These are phyloP conservation scores for Hyperopisus bebe DNA, from an alignment of 2,113 vertebrate species.

Conservation along the genomic window DNA sequence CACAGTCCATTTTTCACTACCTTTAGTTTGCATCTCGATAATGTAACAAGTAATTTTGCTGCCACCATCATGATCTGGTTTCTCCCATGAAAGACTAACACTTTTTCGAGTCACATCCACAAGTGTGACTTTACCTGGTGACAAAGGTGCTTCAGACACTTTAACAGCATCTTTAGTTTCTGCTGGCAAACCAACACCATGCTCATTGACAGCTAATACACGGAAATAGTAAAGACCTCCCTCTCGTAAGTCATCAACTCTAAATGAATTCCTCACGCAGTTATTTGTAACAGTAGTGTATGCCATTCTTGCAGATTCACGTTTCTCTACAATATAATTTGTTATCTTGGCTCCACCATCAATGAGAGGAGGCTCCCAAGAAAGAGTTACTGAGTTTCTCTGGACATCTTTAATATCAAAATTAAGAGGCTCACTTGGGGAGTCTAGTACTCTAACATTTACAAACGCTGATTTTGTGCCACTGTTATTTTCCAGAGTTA, in stretches of 20 bases:
- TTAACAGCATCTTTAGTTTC: slow-evolving; percentile 79
- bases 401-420: slow-evolving; percentile 84
- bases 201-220: slow-evolving; percentile 90
- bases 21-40: slow-evolving; percentile 92
- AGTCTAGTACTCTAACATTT: slow-evolving; percentile 94
- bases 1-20: slow-evolving; percentile 86
- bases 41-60: slow-evolving; percentile 91
- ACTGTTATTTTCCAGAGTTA: slow-evolving; percentile 88
- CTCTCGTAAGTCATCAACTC: slow-evolving; percentile 81
- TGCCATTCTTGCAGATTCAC: slow-evolving; percentile 89
- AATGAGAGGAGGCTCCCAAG: slow-evolving; percentile 92
- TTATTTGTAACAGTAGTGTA: slow-evolving; percentile 86
- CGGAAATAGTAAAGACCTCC: slow-evolving; percentile 91
- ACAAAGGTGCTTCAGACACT: slow-evolving; percentile 81
- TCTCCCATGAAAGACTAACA: slow-evolving; percentile 90
- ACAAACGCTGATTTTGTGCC: slow-evolving; percentile 93
- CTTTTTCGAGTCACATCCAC: slow-evolving; percentile 84
- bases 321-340: slow-evolving; percentile 93
- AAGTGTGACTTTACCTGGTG: slow-evolving; percentile 82
- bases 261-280: slow-evolving; percentile 85
- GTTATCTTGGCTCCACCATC: slow-evolving; percentile 96
- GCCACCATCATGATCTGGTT: slow-evolving; percentile 93
- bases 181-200: slow-evolving; percentile 83
- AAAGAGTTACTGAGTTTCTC: slow-evolving; percentile 78
- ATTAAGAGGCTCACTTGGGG: slow-evolving; percentile 86